Conservation (phyloP, 2,113 vertebrate genomes). For the Eudyptes chrysolophus region DNA sequence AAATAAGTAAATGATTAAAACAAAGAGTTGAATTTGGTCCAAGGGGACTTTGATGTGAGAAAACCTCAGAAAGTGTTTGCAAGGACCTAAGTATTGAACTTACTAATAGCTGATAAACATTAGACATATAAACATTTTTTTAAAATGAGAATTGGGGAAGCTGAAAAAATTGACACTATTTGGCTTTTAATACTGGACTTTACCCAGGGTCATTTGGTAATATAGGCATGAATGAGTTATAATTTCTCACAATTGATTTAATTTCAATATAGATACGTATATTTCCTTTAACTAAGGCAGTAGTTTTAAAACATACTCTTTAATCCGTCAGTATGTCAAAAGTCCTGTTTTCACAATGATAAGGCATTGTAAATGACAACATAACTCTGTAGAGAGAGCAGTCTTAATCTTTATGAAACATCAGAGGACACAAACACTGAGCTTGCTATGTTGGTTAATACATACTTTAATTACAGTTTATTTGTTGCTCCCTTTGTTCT, state of each 20-base stretch:
- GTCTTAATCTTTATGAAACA: neutral
- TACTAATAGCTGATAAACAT: neutral
- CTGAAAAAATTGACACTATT: neutral
- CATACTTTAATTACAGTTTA: neutral
- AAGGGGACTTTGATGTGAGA: neutral
- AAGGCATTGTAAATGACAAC: neutral
- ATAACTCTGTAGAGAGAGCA: neutral
- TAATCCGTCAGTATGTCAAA: neutral
- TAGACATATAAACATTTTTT: neutral
- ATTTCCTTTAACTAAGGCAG: neutral
- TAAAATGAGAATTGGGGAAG: neutral
- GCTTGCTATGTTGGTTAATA: neutral
- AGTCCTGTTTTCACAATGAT: neutral
- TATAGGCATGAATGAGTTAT: neutral
- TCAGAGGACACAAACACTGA: neutral
- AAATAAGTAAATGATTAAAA: neutral
- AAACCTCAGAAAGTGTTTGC: neutral
- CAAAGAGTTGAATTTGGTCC: neutral
- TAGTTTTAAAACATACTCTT: neutral
- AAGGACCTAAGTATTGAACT: neutral
- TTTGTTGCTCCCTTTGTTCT: neutral
- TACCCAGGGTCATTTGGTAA: neutral
- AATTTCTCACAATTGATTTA: neutral
- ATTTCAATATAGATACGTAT: neutral
- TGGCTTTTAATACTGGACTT: neutral